phyloP scores from a whole-genome alignment of 1,140 invertebrate genomes.

The Euschistus heros region DNA sequence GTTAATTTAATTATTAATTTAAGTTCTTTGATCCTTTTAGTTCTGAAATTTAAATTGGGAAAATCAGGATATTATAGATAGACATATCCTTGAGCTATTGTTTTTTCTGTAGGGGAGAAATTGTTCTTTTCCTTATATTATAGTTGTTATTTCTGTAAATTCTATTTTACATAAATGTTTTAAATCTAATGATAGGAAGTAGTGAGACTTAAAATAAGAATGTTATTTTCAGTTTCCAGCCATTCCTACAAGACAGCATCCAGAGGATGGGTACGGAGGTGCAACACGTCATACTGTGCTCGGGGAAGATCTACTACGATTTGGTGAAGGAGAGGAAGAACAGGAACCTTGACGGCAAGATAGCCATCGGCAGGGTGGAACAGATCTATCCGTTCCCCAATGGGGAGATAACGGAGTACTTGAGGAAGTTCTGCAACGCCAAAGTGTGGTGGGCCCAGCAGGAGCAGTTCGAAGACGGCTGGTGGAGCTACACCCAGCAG shows the following conservation, averaged over 20 bases:
- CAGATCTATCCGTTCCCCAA: conserved; percentile 80
- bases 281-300: conserved; percentile 63
- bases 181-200: no score
- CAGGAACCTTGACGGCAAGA: conserved; percentile 50
- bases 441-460: conserved; percentile 71
- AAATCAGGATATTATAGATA: no score
- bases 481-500: conserved; percentile 50
- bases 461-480: conserved; percentile 76
- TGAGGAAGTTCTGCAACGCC: conserved; percentile 58
- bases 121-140: no score
- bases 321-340: conserved; percentile 53
- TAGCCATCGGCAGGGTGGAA: conserved; percentile 70
- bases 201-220: no score
- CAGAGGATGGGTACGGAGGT: conserved; percentile 35
- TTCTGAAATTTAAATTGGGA: no score
- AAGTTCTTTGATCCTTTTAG: no score
- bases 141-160: no score
- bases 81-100: no score
- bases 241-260: background rate
- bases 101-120: no score
- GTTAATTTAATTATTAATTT: no score
- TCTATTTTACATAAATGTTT: no score
- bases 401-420: conserved; percentile 56
- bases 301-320: conserved; percentile 79
- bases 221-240: conserved; percentile 8